Evolutionary conservation across 2,797 vertebrate species (phyloP), one percentile per base, ranked within the genome.

Genomic region (Oreochromis grahami): DNA sequence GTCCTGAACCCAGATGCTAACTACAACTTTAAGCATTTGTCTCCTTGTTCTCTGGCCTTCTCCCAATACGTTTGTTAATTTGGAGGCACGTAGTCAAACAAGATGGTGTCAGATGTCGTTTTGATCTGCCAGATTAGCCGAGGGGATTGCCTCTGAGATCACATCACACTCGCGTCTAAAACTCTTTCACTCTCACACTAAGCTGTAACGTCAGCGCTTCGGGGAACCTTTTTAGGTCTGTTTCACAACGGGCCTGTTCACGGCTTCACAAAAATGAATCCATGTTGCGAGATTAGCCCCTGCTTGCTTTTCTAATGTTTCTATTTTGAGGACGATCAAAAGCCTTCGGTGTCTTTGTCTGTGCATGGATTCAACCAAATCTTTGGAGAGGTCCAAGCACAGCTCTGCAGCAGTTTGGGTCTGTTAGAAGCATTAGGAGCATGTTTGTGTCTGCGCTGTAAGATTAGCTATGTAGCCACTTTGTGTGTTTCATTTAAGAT

Each of bases 91-190:
- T 24, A 89, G 82, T 81, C 82, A 81, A 91, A 89, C 85, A 48
- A 51, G 82, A 89, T 83, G 87, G 91, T 87, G 86, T 92, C 91
- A 51, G 38, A 87, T 93, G 91, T 84, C 88, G 12, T 76, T 84
- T 91, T 91, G 86, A 91, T 92, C 77, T 90, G 51, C 65, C 80
- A 88, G 93, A 94, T 94, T 93, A 94, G 83, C 86, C 85, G 14
- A 58, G 78, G 50, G 87, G 92, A 93, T 94, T 92, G 92, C 63
- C 26, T 83, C 60, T 76, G 56, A 76, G 86, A 92, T 90, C 80
- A 36, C 81, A 79, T 81, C 45, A 53, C 80, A 48, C 45, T 76
- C 21, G 19, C 5, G 19, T 76, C 80, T 78, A 43, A 15, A 76
- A 29, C 74, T 26, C 78, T 29, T 41, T 51, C 63, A 4, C 34